Percentiles rank a stretch among this genome's conserved stretches.
These are phyloP conservation scores for Drosophila rellima DNA, from an alignment of 2,888 invertebrate genomes.

Conservation along the genomic window DNA sequence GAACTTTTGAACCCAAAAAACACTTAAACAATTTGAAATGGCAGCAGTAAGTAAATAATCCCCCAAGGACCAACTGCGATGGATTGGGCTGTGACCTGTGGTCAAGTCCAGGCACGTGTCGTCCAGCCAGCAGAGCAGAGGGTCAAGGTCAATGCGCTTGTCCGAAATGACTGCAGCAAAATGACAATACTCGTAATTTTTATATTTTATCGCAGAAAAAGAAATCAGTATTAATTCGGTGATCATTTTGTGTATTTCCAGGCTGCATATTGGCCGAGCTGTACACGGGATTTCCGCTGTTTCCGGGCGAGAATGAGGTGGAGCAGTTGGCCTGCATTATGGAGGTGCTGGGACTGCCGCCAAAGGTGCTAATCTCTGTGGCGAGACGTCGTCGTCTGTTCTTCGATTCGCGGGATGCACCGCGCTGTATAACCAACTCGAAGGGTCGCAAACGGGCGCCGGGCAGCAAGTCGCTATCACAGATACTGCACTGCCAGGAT, in stretches of 20 bases:
- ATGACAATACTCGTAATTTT: constrained; percentile 3
- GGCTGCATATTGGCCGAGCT: constrained; percentile 98
- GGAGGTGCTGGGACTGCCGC: constrained; percentile 97
- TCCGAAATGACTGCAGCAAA: constrained; percentile 56
- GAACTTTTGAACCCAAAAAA: constrained; percentile 25
- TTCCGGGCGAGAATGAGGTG: constrained; percentile 98
- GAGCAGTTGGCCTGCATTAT: constrained; percentile 98
- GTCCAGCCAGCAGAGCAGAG: constrained; percentile 14
- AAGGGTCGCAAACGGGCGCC: constrained; percentile 97
- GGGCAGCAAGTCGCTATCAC: constrained; percentile 92
- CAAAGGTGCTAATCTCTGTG: constrained; percentile 93
- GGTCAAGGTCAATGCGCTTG: constrained; percentile 72
- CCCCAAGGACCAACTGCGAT: constrained; percentile 4
- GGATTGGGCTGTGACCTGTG: constrained; percentile 10
- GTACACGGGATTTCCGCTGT: constrained; percentile 97
- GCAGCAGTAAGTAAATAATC: constrained; percentile 29
- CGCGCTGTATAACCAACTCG: constrained; percentile 96
- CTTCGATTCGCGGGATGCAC: constrained; percentile 95
- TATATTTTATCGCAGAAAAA: not conserved
- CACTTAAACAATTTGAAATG: constrained; percentile 21
- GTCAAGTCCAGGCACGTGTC: constrained; percentile 33
- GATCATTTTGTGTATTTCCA: constrained; percentile 77
- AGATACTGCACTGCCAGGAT: constrained; percentile 94
- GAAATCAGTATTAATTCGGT: constrained; percentile 60
- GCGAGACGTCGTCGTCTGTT: constrained; percentile 94